A percentile compares a stretch with the other conserved stretches of the same genome.
Evolutionary conservation across 2,888 invertebrate genomes (phyloP).

Genomic region (Priocnemis perturbator): DNA sequence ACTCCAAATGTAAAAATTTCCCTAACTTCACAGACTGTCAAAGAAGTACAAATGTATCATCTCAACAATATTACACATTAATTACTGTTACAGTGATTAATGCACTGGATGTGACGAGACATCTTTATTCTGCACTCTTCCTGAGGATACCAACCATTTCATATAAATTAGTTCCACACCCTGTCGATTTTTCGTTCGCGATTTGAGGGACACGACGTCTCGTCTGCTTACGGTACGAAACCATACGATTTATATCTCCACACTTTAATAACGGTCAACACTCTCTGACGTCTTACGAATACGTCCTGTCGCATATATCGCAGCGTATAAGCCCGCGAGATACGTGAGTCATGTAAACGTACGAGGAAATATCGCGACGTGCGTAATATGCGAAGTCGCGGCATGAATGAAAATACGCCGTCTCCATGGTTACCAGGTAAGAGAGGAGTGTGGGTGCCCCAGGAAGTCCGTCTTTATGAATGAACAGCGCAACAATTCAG

Average conservation of each 20-base stretch:
- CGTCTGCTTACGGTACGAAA: conserved; percentile 31
- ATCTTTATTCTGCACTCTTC: too few relatives aligned
- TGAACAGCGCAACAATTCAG: conserved; percentile 27
- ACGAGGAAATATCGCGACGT: background rate
- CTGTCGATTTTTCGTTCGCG: too few relatives aligned
- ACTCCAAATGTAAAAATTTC: too few relatives aligned
- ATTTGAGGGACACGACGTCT: background rate
- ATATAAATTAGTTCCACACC: too few relatives aligned
- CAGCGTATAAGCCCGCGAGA: background rate
- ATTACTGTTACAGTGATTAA: too few relatives aligned
- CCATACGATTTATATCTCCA: conserved; percentile 22
- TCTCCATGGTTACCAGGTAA: conserved; percentile 43
- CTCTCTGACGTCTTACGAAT: background rate
- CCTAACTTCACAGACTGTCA: too few relatives aligned
- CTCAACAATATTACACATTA: too few relatives aligned
- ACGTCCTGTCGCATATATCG: background rate
- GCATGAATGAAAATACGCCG: conserved; percentile 50
- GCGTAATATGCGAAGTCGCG: conserved; percentile 9
- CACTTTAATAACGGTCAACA: conserved; percentile 29
- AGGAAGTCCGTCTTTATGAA: conserved; percentile 47
- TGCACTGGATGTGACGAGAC: too few relatives aligned
- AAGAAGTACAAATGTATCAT: too few relatives aligned
- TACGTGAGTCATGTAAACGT: background rate
- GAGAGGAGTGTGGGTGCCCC: conserved; percentile 36
- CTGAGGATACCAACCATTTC: too few relatives aligned